Conservation (phyloP, 2,797 vertebrate genomes). For the Coregonus suidteri region DNA sequence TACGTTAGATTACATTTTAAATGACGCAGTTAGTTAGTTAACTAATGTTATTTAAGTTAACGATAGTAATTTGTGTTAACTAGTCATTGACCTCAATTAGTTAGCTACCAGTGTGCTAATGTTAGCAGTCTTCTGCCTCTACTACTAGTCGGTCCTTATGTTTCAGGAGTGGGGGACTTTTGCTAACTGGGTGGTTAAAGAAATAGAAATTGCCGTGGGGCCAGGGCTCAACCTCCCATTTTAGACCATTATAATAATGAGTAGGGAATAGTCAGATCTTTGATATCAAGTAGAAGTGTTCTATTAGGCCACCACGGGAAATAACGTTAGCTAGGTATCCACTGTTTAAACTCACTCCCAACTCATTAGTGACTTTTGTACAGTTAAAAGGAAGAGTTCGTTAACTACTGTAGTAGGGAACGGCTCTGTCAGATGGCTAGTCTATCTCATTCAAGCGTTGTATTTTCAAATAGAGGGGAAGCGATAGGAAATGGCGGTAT, state of each 20-base stretch:
- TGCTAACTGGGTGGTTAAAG: no score
- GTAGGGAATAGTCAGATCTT: no score
- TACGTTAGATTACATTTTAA: background rate
- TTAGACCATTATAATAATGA: no score
- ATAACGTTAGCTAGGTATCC: background rate
- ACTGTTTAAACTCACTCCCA: background rate
- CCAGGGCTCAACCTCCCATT: no score
- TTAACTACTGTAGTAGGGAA: background rate
- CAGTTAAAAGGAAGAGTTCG: background rate
- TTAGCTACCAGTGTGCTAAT: background rate
- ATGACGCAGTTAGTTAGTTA: background rate
- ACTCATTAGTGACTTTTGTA: background rate
- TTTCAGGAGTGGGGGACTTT: no score
- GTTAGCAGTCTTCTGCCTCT: no score
- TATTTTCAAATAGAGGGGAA: background rate
- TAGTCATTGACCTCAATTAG: background rate
- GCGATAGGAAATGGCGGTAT: background rate
- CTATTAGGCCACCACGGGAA: background rate
- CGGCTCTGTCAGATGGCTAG: background rate
- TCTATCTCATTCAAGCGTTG: background rate
- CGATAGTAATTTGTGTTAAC: background rate
- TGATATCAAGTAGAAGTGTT: no score
- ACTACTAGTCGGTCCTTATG: no score
- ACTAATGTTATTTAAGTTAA: background rate
- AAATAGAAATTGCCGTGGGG: no score